Percentiles rank a stretch among this genome's conserved stretches.
These are phyloP conservation scores for Varanus salvator DNA, from an alignment of 2,113 vertebrate genomes.

Conservation along the genomic window DNA sequence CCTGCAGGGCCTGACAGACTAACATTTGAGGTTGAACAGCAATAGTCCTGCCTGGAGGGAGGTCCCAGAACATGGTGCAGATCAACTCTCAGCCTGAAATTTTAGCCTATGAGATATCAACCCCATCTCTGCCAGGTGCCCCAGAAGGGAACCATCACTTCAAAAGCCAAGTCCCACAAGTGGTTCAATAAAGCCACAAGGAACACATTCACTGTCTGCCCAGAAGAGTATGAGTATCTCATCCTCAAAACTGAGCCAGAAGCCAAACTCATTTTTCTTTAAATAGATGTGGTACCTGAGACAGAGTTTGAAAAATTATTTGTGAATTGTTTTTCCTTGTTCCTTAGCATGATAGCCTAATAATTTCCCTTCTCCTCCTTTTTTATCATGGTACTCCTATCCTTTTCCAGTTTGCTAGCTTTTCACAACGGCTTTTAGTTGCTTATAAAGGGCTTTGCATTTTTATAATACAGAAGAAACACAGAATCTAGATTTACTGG, in stretches of 20 bases:
- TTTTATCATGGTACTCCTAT: not conserved
- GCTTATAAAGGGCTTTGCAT: not conserved
- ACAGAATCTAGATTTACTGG: not conserved
- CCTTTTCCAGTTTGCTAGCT: constrained; percentile 1
- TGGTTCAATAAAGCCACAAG: not conserved
- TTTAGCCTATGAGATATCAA: too few relatives aligned
- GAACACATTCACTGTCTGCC: not conserved
- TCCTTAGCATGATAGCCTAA: constrained; percentile 16
- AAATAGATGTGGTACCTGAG: constrained; percentile 32
- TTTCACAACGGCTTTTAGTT: constrained; percentile 24
- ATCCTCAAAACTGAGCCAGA: not conserved
- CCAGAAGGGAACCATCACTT: not conserved
- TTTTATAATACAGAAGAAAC: not conserved
- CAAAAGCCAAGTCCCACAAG: too few relatives aligned
- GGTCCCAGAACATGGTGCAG: too few relatives aligned
- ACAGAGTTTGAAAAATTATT: constrained; percentile 35
- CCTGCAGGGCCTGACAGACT: not conserved
- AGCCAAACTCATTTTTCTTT: not conserved
- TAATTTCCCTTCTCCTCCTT: constrained; percentile 7
- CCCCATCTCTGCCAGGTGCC: not conserved
- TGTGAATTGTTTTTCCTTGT: constrained; percentile 32
- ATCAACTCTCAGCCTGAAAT: too few relatives aligned
- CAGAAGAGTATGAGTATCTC: not conserved
- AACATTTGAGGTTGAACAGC: too few relatives aligned
- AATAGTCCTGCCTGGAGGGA: too few relatives aligned